These are phyloP conservation scores for Trachelipus rathkii DNA, from an alignment of 1,140 invertebrate genomes.

Conservation along the genomic window DNA sequence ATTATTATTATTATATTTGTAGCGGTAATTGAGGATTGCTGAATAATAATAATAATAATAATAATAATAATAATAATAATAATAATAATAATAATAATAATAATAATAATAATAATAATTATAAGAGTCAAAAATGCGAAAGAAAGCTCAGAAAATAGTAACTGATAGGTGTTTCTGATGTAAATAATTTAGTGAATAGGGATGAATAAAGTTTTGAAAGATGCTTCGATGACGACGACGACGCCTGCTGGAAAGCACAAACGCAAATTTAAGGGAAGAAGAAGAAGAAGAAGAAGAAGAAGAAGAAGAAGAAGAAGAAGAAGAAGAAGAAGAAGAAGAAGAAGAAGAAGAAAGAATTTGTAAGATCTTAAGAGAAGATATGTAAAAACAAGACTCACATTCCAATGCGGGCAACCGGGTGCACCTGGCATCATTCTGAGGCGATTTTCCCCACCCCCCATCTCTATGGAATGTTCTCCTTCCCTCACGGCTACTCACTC, in stretches of 20 bases:
- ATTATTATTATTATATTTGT: too few species aligned
- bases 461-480: neutral
- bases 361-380: neutral
- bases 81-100: too few species aligned
- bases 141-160: too few species aligned
- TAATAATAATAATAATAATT: too few species aligned
- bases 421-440: constrained; percentile 3
- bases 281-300: too few species aligned
- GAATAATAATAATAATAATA: too few species aligned
- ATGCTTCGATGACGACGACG: neutral
- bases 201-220: neutral
- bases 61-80: too few species aligned
- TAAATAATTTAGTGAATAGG: neutral
- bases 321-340: too few species aligned
- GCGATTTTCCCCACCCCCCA: neutral
- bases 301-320: too few species aligned
- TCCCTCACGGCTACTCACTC: constrained; percentile 4
- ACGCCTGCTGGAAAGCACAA: neutral
- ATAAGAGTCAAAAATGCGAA: too few species aligned
- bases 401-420: constrained; percentile 4
- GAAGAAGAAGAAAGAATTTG: neutral
- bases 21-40: too few species aligned
- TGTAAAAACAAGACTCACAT: constrained; percentile 3
- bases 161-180: neutral
- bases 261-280: too few species aligned